Percentiles rank a stretch among this genome's conserved stretches.
Evolutionary conservation across 2,888 invertebrate species (phyloP).

Genomic region (Polyommatus icarus): DNA sequence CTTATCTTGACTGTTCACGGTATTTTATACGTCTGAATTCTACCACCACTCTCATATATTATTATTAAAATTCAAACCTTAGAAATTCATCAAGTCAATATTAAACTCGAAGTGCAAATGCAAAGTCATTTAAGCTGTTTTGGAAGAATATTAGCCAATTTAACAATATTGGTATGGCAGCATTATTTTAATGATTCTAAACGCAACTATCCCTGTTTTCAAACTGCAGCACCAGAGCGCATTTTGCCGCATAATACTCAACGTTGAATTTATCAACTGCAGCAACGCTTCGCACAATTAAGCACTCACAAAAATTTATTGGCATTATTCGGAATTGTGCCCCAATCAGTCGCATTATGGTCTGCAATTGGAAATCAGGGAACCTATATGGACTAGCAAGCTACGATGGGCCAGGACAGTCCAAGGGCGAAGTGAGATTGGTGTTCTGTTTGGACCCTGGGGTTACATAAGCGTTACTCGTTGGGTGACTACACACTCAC

Average conservation of each 20-base stretch:
- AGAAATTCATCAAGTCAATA: neutral
- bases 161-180: neutral
- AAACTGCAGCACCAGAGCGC: neutral
- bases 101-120: neutral
- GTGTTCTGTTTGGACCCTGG: slow-evolving; percentile 77
- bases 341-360: neutral
- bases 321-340: no score
- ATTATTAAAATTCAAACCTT: neutral
- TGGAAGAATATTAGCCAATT: neutral
- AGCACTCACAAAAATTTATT: no score
- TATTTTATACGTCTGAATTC: no score
- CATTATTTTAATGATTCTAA: neutral
- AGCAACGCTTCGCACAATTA: no score
- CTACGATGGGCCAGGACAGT: slow-evolving; percentile 66
- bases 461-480: slow-evolving; percentile 49
- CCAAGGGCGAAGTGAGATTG: slow-evolving; percentile 70
- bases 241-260: no score
- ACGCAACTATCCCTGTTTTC: neutral
- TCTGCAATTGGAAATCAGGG: neutral
- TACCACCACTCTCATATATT: neutral
- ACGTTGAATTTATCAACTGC: no score
- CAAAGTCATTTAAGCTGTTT: neutral
- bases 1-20: no score
- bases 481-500: slow-evolving; percentile 36
- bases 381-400: slow-evolving; percentile 17